These are phyloP conservation scores for Labeo calbasu DNA, from an alignment of 2,797 vertebrate genomes.

Conservation along the genomic window DNA sequence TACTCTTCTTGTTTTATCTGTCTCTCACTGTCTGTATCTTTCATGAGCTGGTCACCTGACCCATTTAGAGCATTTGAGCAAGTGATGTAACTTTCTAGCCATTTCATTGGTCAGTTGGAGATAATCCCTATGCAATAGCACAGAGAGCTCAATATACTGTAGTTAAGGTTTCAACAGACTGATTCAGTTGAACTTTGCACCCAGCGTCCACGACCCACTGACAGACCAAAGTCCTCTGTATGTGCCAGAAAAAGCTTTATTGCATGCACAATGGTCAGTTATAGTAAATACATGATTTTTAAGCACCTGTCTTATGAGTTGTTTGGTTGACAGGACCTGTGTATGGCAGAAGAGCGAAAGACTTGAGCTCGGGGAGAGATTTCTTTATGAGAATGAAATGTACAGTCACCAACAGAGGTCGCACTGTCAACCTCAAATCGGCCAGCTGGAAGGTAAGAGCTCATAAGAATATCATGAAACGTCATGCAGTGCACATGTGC, in stretches of 20 bases:
- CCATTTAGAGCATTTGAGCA: slow-evolving; percentile 18
- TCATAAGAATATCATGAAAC: background rate
- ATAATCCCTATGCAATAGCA: slow-evolving; percentile 36
- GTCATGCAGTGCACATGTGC: background rate
- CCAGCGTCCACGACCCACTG: background rate
- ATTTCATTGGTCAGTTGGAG: slow-evolving; percentile 38
- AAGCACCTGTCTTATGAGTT: background rate
- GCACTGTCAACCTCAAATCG: slow-evolving; percentile 89
- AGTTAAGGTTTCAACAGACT: slow-evolving; percentile 30
- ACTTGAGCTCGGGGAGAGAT: slow-evolving; percentile 81
- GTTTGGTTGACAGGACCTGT: slow-evolving; percentile 70
- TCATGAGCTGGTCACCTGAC: slow-evolving; percentile 18
- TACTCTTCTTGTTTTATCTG: background rate
- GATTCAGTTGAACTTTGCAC: slow-evolving; percentile 38
- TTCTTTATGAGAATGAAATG: slow-evolving; percentile 94
- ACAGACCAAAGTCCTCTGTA: slow-evolving; percentile 41
- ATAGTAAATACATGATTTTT: background rate
- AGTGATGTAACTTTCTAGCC: slow-evolving; percentile 18
- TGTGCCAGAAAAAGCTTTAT: slow-evolving; percentile 6
- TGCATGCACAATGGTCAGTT: background rate
- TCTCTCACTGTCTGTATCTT: slow-evolving; percentile 20
- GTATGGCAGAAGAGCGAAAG: slow-evolving; percentile 82
- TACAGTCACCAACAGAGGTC: slow-evolving; percentile 87
- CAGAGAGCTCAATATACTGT: slow-evolving; percentile 31
- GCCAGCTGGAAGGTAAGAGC: slow-evolving; percentile 85